Base-by-base conservation (phyloP, 2,888 invertebrate species). In the Xestia xanthographa region DNA sequence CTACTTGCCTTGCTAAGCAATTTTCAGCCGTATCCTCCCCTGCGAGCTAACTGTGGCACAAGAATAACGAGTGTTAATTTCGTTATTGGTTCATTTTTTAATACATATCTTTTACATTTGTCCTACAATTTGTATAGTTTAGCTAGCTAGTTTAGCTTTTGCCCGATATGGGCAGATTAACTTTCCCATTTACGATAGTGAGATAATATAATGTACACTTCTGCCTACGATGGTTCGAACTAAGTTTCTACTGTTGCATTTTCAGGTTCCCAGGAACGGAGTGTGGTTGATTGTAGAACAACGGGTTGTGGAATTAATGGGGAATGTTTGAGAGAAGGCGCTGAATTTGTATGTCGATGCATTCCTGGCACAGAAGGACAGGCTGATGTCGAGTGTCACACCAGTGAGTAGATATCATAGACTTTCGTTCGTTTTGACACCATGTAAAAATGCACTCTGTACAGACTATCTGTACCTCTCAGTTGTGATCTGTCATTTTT, bases 291-390 rank as follows among this genome's bases (percentile, higher is more conserved):
- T 92, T 99, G 99, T 94, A 97, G 98, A 88, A 98, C 98, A 2
- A 97, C 97, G 80, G 98, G 98, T 84, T 99, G 99, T 95, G 98
- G 98, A 86, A 97, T 97, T 89, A 98, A 98, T 84, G 98, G 98
- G n/a, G 98, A 98, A 93, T 99, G 98, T 95, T 97, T 98, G 85
- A 97, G 98, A 87, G 98, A 98, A 94, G 98, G 98, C 84, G 98
- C 98, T 81, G 98, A 98, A 91, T 99, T 98, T 96, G 98, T 98
- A 56, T 98, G 98, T 95, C 97, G 98, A 91, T 98, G 98, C 94
- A 97, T 98, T 85, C 97, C 98, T 73, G 98, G 98, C 85, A 98
- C 97, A 72, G 97, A 97, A 92, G 98, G 98, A 87, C 97, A 97
- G 88, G 98, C 98, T 56, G 97, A 98, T 89, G 95, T 97, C 88